Evolutionary conservation across 2,113 vertebrate genomes (phyloP), one percentile per base, ranked within the genome.

Genomic region (Pluvialis apricaria): DNA sequence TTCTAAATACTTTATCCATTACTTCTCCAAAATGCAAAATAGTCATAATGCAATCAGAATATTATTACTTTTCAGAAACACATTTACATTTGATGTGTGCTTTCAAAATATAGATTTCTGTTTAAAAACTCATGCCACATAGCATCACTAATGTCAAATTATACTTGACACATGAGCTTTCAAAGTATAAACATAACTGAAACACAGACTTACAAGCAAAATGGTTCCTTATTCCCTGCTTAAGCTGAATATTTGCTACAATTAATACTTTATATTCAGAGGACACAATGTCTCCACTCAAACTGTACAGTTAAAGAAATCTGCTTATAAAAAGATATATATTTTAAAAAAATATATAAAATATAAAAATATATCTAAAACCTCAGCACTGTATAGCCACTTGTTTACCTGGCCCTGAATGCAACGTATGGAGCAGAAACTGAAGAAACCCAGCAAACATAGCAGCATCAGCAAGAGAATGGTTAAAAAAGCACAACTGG

Each of bases 341-440:
- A 19, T 45, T 45, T 45, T 51, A 19, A 34, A 73, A 91, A 84
- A 90, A 62, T 51, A 47, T 26, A 71, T 2, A 16, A 88, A 66
- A 61, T 77, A 92, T 3, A 93, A 88, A 79, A 58, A 80, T 14
- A 72, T 24, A 69, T 52, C 52, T 75, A 80, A 86, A 94, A 86
- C 31, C 68, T 88, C 69, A 90, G 73, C 51, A 95, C 36, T 38
- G n/a, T 42, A 96, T 24, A 80, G 21, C 31, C 70, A 62, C 49
- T 95, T 89, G 51, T 98, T 98, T 98, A 98, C 98, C 98, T 98
- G 97, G 97, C 97, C 97, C 97, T 94, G 97, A 98, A 68, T 96
- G 96, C 93, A 98, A 95, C 0, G 97, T 96, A 84, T 96, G 96
- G 82, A 98, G 97, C 64, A 98, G 96, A 95, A 98, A 97, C 88